Conservation (phyloP, 2,797 vertebrate species). For the Mormyrus hasselquistii region DNA sequence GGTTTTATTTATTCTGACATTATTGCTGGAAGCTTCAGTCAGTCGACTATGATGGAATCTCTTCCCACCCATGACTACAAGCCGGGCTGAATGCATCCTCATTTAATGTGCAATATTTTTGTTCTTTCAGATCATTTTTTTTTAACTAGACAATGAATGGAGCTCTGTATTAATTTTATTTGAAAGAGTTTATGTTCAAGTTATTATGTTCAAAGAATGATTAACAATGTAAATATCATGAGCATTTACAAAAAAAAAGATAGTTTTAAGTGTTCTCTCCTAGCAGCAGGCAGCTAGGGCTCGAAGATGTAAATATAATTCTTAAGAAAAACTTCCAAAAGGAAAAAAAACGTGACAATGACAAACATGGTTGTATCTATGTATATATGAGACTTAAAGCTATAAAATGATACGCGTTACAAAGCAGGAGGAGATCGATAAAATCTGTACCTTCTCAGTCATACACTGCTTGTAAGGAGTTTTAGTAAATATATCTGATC, state of each 20-base stretch:
- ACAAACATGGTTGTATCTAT: constrained; percentile 31
- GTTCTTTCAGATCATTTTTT: constrained; percentile 38
- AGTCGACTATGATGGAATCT: constrained; percentile 42
- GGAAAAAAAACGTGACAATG: constrained; percentile 25
- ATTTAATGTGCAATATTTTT: constrained; percentile 69
- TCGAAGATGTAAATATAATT: constrained; percentile 41
- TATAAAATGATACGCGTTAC: constrained; percentile 34
- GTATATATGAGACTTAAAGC: constrained; percentile 32
- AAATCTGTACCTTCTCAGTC: constrained; percentile 26
- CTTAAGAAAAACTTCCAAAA: constrained; percentile 26
- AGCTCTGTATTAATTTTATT: constrained; percentile 33
- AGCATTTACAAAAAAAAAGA: constrained; percentile 7
- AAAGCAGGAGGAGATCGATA: constrained; percentile 8
- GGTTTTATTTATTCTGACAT: constrained; percentile 62
- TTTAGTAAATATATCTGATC: constrained; percentile 35
- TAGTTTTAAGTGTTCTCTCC: constrained; percentile 30
- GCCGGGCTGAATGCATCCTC: constrained; percentile 22
- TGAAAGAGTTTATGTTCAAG: constrained; percentile 22
- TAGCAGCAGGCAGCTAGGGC: constrained; percentile 51
- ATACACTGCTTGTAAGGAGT: constrained; percentile 22
- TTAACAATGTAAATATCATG: constrained; percentile 20
- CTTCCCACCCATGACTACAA: constrained; percentile 33
- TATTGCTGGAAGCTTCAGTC: constrained; percentile 48
- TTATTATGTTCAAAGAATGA: constrained; percentile 15
- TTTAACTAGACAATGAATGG: constrained; percentile 32